These are phyloP conservation scores for Gasteruption jaculator DNA, from an alignment of 2,888 invertebrate species.

Conservation along the genomic window DNA sequence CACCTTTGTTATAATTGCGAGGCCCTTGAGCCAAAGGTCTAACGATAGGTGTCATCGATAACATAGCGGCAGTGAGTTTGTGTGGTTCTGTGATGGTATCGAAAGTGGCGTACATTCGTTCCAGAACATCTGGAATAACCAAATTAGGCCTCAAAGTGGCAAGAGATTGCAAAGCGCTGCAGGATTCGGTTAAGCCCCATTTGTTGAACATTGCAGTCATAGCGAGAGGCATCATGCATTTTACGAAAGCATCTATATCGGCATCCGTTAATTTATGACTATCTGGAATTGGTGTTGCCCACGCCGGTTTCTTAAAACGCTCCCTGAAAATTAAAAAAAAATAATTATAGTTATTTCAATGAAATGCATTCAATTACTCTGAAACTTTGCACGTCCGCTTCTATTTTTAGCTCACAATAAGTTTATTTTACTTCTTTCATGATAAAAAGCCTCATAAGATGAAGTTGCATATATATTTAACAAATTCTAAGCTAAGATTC, in stretches of 20 bases:
- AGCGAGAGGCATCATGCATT: conserved; percentile 68
- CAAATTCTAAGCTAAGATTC: no score
- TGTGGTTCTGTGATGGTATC: conserved; percentile 88
- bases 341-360: no score
- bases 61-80: conserved; percentile 69
- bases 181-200: conserved; percentile 61
- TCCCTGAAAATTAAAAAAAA: conserved; percentile 54
- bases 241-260: conserved; percentile 78
- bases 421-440: no score
- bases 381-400: no score
- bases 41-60: conserved; percentile 66
- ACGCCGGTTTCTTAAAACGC: conserved; percentile 60
- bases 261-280: conserved; percentile 69
- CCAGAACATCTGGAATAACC: conserved; percentile 78
- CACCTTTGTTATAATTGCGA: conserved; percentile 41
- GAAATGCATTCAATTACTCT: no score
- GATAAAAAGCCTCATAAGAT: conserved; percentile 8
- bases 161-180: conserved; percentile 68
- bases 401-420: no score
- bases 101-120: conserved; percentile 73
- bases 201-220: conserved; percentile 78
- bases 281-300: conserved; percentile 68
- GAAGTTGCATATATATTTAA: conserved; percentile 4
- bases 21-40: conserved; percentile 59
- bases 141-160: conserved; percentile 76